Evolutionary conservation across 1,140 invertebrate species (phyloP), one percentile per base, ranked within the genome.

Genomic region (Drosophila nannoptera): DNA sequence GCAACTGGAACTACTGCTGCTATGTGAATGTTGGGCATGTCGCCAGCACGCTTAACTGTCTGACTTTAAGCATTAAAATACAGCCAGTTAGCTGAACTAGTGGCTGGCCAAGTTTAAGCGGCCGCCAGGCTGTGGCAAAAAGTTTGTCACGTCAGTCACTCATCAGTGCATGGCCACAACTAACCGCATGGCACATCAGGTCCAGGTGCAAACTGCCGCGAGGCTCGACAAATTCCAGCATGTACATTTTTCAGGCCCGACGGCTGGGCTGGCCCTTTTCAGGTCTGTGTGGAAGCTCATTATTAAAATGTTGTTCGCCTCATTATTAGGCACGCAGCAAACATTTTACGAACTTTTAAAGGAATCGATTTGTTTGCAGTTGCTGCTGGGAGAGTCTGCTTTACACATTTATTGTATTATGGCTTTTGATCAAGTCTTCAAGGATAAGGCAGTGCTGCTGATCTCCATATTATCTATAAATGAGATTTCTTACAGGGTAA

Each of bases 201-300:
- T 78, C 75, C 78, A 82, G 78, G 49, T 75, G 67, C 74, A 77
- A 82, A 82, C 78, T 82, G 71, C 59, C 73, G 52, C 58, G 58
- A 48, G 58, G 48, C 69, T 59, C 52, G 46, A 31, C 74, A 60
- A 45, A 55, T 52, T 42, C 46, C 43, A 42, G 36, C 62, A 45
- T 71, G 66, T 55, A 55, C 45, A 49, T 60, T 38, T 63, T 45
- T 35, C 32, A 36, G 60, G n/a, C 46, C n/a, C 6, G 46, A 1
- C 9, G 22, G 11, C 4, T 1, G 48, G 32, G 12, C 8, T 6
- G 31, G 12, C n/a, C 29, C 49, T 9, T 32, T 12, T 2, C 7
- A 2, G 32, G 9, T 22, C 14, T 38, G 35, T 14, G 8, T 7
- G 42, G 9, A 9, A 38, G 63, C 56, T 73, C 69, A 66, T 70